phyloP scores from a whole-genome alignment of 2,888 invertebrate species.

The Limnephilus auricula region DNA sequence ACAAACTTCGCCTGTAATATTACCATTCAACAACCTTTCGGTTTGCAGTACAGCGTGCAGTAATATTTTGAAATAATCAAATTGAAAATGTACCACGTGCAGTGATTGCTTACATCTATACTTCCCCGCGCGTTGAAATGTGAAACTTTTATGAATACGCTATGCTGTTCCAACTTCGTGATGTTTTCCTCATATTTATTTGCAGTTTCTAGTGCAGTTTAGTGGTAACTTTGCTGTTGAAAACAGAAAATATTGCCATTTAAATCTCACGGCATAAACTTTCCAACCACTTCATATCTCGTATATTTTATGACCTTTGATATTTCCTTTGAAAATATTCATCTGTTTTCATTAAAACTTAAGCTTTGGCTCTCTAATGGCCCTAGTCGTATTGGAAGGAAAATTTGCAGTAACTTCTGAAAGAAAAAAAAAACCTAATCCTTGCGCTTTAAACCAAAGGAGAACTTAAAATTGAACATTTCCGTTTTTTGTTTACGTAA shows the following conservation, averaged over 20 bases:
- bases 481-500: conserved; percentile 3
- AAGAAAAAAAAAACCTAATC: neutral
- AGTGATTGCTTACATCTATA: neutral
- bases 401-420: conserved; percentile 3
- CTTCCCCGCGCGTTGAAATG: neutral
- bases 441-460: conserved; percentile 9
- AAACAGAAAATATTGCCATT: neutral
- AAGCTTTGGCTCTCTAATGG: neutral
- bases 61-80: neutral
- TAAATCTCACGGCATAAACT: conserved; percentile 3
- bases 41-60: neutral
- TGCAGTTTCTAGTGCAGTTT: neutral
- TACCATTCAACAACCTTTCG: too few relatives aligned
- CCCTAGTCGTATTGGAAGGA: neutral
- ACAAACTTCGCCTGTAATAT: neutral
- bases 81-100: neutral
- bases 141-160: neutral
- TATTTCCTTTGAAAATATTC: conserved; percentile 37
- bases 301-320: conserved; percentile 11
- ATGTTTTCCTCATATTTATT: neutral
- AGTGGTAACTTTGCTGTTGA: neutral
- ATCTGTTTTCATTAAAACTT: conserved; percentile 32
- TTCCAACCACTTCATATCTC: neutral
- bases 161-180: neutral
- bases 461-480: conserved; percentile 22